Conservation (phyloP, 2,888 invertebrate genomes). For the Frankliniella fusca region DNA sequence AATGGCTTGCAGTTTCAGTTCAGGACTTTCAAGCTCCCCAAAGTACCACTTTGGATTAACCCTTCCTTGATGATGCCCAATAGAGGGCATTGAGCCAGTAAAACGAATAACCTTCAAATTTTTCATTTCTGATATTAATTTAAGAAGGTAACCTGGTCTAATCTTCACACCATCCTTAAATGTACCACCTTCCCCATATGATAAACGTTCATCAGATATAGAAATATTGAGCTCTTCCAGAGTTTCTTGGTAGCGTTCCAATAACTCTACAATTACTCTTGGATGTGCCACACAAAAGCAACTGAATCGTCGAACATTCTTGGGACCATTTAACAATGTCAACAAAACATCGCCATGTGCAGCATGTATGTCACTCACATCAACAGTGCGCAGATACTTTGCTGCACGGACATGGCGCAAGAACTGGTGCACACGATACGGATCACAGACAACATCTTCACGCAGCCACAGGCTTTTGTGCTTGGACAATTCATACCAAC, state of each 20-base stretch:
- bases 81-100: not conserved
- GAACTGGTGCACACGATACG: not conserved
- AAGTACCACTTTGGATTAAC: constrained; percentile 19
- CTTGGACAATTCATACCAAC: constrained; percentile 7
- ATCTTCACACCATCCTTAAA: constrained; percentile 1
- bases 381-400: not conserved
- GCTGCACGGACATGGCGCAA: not conserved
- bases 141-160: not conserved
- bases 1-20: not conserved
- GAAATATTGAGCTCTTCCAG: constrained; percentile 5
- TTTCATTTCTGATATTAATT: not conserved
- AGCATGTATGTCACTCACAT: constrained; percentile 15
- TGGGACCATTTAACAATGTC: not conserved
- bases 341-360: constrained; percentile 2
- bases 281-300: not conserved
- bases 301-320: not conserved
- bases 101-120: not conserved
- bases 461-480: constrained; percentile 1
- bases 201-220: not conserved
- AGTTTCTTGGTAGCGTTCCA: not conserved
- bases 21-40: not conserved
- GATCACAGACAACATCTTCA: not conserved
- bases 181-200: not conserved
- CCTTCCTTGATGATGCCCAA: not conserved
- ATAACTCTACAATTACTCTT: not conserved